These are phyloP conservation scores for Mellivora capensis DNA, from an alignment of 2,113 vertebrate genomes.

Conservation along the genomic window DNA sequence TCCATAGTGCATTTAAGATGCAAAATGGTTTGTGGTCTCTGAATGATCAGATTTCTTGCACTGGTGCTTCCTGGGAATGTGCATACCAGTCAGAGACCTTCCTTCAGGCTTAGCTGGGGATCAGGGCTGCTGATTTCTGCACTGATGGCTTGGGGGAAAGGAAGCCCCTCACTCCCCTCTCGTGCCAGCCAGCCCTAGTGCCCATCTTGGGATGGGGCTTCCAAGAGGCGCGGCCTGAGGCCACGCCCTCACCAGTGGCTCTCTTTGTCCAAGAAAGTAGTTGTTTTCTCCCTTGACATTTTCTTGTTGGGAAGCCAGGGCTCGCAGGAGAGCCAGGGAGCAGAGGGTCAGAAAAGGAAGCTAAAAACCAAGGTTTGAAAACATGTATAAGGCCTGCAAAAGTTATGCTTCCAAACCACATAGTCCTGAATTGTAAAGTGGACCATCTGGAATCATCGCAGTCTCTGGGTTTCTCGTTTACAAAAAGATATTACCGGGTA, in stretches of 20 bases:
- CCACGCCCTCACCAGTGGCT: neutral
- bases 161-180: neutral
- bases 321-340: accelerated
- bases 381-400: neutral
- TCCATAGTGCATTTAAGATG: neutral
- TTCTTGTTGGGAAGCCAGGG: neutral
- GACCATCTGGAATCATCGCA: neutral
- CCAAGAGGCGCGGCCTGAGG: neutral
- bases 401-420: neutral
- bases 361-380: neutral
- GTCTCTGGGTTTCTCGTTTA: neutral
- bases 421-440: neutral
- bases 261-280: neutral
- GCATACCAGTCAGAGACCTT: neutral
- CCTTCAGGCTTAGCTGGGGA: neutral
- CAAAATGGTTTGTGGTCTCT: neutral
- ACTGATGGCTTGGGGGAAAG: neutral
- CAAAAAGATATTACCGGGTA: neutral
- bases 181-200: neutral
- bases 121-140: neutral
- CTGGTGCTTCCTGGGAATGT: neutral
- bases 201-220: neutral
- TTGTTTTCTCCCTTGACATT: neutral
- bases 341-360: neutral
- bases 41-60: neutral